Conservation (phyloP, 2,888 invertebrate species). For the Ceriagrion tenellum region DNA sequence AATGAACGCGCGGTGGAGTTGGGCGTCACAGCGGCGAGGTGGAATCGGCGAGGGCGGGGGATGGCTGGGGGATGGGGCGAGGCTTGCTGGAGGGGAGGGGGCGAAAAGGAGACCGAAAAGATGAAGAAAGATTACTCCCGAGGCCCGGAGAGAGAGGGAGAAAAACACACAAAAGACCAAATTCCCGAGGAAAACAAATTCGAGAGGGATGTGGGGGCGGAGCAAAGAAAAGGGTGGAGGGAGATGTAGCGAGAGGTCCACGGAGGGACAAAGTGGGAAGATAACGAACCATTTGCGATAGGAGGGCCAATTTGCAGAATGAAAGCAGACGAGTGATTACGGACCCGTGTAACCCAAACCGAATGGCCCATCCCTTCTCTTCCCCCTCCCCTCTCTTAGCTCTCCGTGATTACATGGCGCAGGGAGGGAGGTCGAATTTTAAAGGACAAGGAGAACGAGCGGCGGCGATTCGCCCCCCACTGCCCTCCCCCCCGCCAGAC, state of each 20-base stretch:
- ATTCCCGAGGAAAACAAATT: slow-evolving; percentile 57
- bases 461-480: not conserved
- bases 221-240: not conserved
- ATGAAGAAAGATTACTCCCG: slow-evolving; percentile 60
- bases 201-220: not conserved
- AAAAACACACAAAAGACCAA: slow-evolving; percentile 14
- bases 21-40: not conserved
- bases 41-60: not conserved
- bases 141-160: not conserved
- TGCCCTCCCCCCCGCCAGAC: not conserved
- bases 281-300: slow-evolving; percentile 57
- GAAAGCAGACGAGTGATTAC: slow-evolving; percentile 63
- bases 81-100: not conserved
- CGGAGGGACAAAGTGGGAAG: slow-evolving; percentile 47
- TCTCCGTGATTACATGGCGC: slow-evolving; percentile 1
- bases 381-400: not conserved
- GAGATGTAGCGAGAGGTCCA: not conserved
- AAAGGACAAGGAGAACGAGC: not conserved
- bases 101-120: not conserved
- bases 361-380: slow-evolving; percentile 16
- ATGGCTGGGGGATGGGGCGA: not conserved
- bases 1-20: slow-evolving; percentile 4
- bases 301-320: slow-evolving; percentile 59
- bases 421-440: not conserved
- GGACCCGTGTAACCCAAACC: slow-evolving; percentile 45